These are phyloP conservation scores for Pseudachorutes palmiensis DNA, from an alignment of 1,140 invertebrate genomes.

Conservation along the genomic window DNA sequence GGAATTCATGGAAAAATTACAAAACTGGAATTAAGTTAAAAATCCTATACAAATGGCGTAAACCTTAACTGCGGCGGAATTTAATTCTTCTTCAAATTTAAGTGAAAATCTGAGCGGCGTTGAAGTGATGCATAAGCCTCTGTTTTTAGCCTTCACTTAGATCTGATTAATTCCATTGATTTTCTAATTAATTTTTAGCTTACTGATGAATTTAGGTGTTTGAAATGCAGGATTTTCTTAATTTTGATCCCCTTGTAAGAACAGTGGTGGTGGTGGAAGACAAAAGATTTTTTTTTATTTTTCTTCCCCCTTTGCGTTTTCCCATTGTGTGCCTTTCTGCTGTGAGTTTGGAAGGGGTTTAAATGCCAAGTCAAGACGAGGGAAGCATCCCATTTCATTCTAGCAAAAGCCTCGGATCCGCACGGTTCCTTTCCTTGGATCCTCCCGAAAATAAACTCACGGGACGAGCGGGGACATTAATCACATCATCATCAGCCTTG, in stretches of 20 bases:
- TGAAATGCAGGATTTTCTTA: too few relatives aligned
- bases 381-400: conserved; percentile 6
- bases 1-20: too few relatives aligned
- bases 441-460: conserved; percentile 5
- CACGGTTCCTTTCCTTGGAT: background rate
- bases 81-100: too few relatives aligned
- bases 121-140: too few relatives aligned
- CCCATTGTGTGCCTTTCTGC: background rate
- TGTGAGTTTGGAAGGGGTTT: conserved; percentile 6
- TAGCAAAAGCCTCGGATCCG: background rate
- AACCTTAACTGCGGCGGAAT: too few relatives aligned
- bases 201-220: too few relatives aligned
- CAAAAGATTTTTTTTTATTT: background rate
- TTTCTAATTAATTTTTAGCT: too few relatives aligned
- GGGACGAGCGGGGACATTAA: background rate
- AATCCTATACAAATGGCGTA: too few relatives aligned
- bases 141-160: too few relatives aligned
- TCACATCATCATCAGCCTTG: conserved; percentile 12
- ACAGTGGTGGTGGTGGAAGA: background rate
- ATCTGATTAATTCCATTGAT: too few relatives aligned
- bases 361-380: conserved; percentile 1
- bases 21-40: too few relatives aligned
- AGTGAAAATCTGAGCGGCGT: too few relatives aligned
- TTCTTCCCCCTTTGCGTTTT: background rate
- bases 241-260: background rate